phyloP scores from a whole-genome alignment of 2,113 vertebrate species.

The Sprattus sprattus region DNA sequence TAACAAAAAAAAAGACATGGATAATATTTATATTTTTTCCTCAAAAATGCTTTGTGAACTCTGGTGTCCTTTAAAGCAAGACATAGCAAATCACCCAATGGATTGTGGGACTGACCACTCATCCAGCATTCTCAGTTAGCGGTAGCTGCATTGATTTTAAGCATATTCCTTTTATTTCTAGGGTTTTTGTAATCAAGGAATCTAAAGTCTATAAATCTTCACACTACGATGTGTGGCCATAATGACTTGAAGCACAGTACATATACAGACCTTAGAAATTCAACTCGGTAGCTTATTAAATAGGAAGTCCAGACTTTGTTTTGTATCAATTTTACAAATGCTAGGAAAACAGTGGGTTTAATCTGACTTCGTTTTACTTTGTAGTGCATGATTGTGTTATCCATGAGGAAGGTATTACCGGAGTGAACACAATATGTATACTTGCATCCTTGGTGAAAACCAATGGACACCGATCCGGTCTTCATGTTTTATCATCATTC shows the following conservation, averaged over 20 bases:
- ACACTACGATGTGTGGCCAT: no score
- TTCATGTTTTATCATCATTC: neutral
- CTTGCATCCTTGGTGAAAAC: neutral
- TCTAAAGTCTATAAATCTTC: neutral
- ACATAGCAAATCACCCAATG: constrained; percentile 49
- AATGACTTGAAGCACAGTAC: neutral
- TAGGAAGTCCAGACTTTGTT: neutral
- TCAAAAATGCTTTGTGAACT: constrained; percentile 34
- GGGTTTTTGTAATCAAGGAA: neutral
- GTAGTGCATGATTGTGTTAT: neutral
- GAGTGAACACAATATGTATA: neutral
- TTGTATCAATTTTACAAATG: neutral
- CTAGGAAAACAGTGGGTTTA: neutral
- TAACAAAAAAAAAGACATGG: constrained; percentile 5
- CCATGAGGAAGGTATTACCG: neutral
- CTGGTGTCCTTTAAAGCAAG: constrained; percentile 38
- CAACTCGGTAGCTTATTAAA: neutral
- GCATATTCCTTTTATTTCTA: neutral
- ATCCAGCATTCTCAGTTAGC: neutral
- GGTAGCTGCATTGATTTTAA: neutral
- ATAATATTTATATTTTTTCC: constrained; percentile 42
- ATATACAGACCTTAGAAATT: neutral
- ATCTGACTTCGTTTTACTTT: neutral
- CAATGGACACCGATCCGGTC: neutral
- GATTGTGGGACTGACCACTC: constrained; percentile 26